phyloP scores from a whole-genome alignment of 2,888 invertebrate genomes.

The Acrobasis repandana region DNA sequence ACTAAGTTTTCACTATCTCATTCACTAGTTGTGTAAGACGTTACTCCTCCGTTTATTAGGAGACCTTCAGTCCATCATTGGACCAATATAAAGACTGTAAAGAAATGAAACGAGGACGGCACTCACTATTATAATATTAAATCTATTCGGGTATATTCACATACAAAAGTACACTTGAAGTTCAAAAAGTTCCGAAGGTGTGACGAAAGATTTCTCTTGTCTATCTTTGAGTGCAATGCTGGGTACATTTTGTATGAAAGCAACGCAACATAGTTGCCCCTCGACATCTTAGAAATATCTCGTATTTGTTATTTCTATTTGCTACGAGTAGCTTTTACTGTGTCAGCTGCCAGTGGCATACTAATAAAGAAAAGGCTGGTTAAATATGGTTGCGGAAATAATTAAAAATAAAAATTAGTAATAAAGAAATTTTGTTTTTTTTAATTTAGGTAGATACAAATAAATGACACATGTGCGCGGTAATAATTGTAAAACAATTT shows the following conservation, averaged over 20 bases:
- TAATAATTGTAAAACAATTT: too few relatives aligned
- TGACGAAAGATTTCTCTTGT: slow-evolving; percentile 21
- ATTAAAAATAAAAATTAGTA: too few relatives aligned
- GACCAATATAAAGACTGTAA: too few relatives aligned
- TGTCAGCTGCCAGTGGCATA: neutral
- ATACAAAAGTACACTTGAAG: neutral
- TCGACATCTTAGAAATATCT: neutral
- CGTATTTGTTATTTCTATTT: slow-evolving; percentile 1
- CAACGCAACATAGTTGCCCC: slow-evolving; percentile 13
- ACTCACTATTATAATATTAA: too few relatives aligned
- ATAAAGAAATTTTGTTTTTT: too few relatives aligned
- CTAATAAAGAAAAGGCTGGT: neutral
- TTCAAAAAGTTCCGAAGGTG: neutral
- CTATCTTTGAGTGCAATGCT: slow-evolving; percentile 26
- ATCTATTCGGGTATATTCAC: neutral
- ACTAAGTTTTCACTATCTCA: too few relatives aligned
- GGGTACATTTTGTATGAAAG: slow-evolving; percentile 18
- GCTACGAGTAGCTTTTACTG: slow-evolving; percentile 5
- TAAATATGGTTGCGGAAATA: neutral
- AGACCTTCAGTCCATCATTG: too few relatives aligned
- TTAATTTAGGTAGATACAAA: too few relatives aligned
- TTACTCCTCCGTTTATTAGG: too few relatives aligned
- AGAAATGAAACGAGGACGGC: too few relatives aligned
- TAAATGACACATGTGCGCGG: too few relatives aligned
- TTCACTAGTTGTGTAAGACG: too few relatives aligned